Percentiles rank a stretch among this genome's conserved stretches.
Conservation (phyloP, 1,140 invertebrate species). For the Diplogasteroides magnus region DNA sequence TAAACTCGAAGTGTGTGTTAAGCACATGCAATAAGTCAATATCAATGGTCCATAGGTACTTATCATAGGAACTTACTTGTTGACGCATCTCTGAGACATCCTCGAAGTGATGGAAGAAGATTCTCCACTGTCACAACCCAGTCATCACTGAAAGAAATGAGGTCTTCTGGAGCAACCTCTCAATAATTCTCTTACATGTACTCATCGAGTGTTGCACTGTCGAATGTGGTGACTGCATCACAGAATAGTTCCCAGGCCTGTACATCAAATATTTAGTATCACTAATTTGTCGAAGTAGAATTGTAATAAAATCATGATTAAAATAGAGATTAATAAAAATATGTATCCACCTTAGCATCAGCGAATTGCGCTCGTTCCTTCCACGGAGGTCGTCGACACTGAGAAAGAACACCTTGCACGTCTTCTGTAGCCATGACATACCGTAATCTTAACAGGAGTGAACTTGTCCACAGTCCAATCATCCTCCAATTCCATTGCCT, state of each 20-base stretch:
- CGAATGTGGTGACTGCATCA: background rate
- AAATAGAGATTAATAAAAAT: too few relatives aligned
- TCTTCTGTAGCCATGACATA: background rate
- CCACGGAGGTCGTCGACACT: background rate
- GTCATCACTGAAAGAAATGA: background rate
- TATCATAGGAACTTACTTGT: background rate
- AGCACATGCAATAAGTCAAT: too few relatives aligned
- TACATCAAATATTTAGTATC: too few relatives aligned
- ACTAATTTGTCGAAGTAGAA: too few relatives aligned
- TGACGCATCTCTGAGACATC: background rate
- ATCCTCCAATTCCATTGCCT: background rate
- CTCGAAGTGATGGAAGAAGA: background rate
- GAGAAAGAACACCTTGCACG: too few relatives aligned
- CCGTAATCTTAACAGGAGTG: background rate
- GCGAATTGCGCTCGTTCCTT: background rate
- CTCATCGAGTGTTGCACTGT: background rate
- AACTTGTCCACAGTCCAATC: background rate
- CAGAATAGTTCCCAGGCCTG: background rate
- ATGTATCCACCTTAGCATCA: too few relatives aligned
- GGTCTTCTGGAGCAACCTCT: background rate
- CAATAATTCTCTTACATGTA: background rate
- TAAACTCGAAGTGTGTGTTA: too few relatives aligned
- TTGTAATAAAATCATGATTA: too few relatives aligned
- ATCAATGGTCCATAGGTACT: too few relatives aligned
- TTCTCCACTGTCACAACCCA: background rate